These are phyloP conservation scores for Synanceia verrucosa DNA, from an alignment of 2,797 vertebrate species.

Conservation along the genomic window DNA sequence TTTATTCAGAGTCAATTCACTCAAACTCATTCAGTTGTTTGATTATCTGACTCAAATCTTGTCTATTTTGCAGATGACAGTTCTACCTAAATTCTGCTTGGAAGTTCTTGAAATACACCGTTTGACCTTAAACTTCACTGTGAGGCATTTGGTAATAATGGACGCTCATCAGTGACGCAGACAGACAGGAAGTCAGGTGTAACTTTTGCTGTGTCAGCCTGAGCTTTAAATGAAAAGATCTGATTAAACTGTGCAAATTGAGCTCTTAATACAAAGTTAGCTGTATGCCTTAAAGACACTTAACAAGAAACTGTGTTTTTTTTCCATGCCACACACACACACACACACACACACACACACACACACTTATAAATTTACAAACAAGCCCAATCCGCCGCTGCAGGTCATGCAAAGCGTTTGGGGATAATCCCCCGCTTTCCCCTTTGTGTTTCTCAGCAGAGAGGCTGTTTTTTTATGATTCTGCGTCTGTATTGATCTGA, in stretches of 20 bases:
- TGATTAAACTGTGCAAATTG: background rate
- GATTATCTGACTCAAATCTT: background rate
- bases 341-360: background rate
- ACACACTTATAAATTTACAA: background rate
- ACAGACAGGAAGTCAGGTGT: background rate
- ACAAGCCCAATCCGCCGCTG: background rate
- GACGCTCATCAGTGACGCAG: background rate
- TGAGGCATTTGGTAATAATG: background rate
- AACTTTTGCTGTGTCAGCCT: background rate
- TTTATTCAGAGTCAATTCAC: background rate
- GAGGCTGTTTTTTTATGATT: slow-evolving; percentile 11
- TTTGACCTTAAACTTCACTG: background rate
- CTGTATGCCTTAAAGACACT: background rate
- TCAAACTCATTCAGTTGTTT: background rate
- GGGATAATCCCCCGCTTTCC: slow-evolving; percentile 39
- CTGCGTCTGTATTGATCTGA: slow-evolving; percentile 36
- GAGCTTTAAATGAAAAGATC: background rate
- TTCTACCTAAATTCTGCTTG: background rate
- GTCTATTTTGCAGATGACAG: background rate
- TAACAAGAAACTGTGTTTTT: background rate
- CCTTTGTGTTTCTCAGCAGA: slow-evolving; percentile 31
- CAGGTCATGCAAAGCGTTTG: background rate
- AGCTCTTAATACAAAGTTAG: background rate
- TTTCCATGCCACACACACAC: background rate
- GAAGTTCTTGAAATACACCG: background rate